Evolutionary conservation across 2,888 invertebrate species (phyloP).

Genomic region (Philereme vetulata): DNA sequence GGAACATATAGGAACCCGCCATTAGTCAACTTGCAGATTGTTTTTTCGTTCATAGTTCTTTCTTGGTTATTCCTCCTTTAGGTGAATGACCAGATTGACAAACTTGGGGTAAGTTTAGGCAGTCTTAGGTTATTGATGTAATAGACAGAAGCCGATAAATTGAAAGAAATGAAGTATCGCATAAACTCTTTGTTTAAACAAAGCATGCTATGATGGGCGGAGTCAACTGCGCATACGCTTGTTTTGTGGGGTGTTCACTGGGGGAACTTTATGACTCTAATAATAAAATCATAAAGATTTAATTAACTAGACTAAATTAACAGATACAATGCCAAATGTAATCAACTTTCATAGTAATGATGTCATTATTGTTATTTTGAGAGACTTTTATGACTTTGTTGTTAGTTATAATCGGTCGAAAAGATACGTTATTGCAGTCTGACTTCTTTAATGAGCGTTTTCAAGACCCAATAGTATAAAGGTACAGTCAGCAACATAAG

Average conservation of each 20-base stretch:
- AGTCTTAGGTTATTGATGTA: too few species aligned
- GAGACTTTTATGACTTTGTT: constrained; percentile 16
- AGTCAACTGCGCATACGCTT: constrained; percentile 61
- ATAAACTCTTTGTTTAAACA: background rate
- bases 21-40: too few species aligned
- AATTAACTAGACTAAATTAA: constrained; percentile 33
- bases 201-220: constrained; percentile 52
- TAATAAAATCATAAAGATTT: constrained; percentile 35
- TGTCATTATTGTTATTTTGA: constrained; percentile 16
- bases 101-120: too few species aligned
- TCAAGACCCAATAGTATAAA: background rate
- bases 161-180: too few species aligned
- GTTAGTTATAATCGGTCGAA: constrained; percentile 12
- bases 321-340: constrained; percentile 29
- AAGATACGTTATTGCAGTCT: constrained; percentile 5
- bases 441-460: background rate
- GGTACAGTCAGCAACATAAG: too few species aligned
- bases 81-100: too few species aligned
- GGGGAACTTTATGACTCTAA: constrained; percentile 34
- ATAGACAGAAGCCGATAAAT: too few species aligned
- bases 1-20: too few species aligned
- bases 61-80: too few species aligned
- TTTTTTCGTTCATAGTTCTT: too few species aligned
- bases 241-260: constrained; percentile 38
- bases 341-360: constrained; percentile 19